These are phyloP conservation scores for Pluvialis apricaria DNA, from an alignment of 2,113 vertebrate genomes.

Conservation along the genomic window DNA sequence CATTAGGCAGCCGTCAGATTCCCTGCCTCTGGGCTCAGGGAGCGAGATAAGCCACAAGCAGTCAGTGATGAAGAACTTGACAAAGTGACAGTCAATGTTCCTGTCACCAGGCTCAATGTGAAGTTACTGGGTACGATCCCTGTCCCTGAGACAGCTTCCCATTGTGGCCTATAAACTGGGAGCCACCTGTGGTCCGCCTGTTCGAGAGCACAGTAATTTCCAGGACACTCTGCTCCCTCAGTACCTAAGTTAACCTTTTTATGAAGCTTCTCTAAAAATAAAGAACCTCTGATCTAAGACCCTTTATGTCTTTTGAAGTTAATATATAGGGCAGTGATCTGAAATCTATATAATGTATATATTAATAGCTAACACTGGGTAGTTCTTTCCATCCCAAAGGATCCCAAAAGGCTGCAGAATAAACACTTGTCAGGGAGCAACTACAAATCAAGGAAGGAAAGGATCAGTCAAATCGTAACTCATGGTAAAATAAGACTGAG, in stretches of 20 bases:
- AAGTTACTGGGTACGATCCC: not conserved
- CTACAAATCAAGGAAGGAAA: not conserved
- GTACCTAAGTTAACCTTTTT: not conserved
- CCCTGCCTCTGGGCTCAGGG: slow-evolving; percentile 8
- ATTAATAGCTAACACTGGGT: not conserved
- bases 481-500: not conserved
- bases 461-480: not conserved
- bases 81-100: not conserved
- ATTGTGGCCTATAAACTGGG: not conserved
- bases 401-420: not conserved
- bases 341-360: not conserved
- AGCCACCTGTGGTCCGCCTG: not conserved
- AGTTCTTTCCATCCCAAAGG: not conserved
- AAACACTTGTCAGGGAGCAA: not conserved
- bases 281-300: not conserved
- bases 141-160: not conserved
- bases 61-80: not conserved
- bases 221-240: not conserved
- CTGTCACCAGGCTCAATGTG: not conserved
- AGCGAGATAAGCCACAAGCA: not conserved
- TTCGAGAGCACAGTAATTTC: not conserved
- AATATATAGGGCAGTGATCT: not conserved
- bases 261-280: not conserved
- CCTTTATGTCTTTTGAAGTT: not conserved
- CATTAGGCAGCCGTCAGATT: slow-evolving; percentile 20